Percentiles rank a stretch among this genome's conserved stretches.
Evolutionary conservation across 2,113 vertebrate genomes (phyloP).

Genomic region (Stigmatopora nigra): DNA sequence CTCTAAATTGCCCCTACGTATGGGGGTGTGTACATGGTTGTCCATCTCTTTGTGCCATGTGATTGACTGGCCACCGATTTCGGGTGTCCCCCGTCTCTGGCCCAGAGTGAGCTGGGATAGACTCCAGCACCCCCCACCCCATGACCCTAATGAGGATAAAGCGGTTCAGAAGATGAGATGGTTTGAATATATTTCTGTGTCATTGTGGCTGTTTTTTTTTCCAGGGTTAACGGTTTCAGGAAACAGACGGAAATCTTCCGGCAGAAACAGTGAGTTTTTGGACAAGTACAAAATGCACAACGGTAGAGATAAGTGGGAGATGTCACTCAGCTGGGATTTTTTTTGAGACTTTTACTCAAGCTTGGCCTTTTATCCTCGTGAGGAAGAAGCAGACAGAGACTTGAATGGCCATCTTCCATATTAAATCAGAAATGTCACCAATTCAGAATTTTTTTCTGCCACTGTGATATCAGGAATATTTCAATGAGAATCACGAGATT

Average conservation of each 20-base stretch:
- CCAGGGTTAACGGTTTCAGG: constrained; percentile 71
- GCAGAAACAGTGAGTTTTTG: constrained; percentile 69
- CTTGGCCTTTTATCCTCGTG: background rate
- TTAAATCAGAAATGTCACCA: background rate
- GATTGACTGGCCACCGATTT: no score
- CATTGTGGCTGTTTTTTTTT: constrained; percentile 11
- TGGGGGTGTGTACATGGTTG: no score
- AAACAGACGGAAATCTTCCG: constrained; percentile 73
- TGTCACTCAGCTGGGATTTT: background rate
- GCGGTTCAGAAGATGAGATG: no score
- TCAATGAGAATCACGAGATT: background rate
- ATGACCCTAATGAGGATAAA: no score
- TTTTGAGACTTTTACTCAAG: background rate
- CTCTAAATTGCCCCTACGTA: no score
- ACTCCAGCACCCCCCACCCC: no score
- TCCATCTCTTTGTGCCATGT: no score
- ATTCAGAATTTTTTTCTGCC: background rate
- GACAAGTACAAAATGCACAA: constrained; percentile 57
- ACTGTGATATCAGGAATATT: no score
- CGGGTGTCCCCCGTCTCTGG: no score
- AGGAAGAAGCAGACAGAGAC: background rate
- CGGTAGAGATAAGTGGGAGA: constrained; percentile 51
- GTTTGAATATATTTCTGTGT: background rate
- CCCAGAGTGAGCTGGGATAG: no score
- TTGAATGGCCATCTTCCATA: background rate